A percentile compares a stretch with the other conserved stretches of the same genome.
These are phyloP conservation scores for Micromussa lordhowensis DNA, from an alignment of 92 coral and sea anemone genomes.

Conservation along the genomic window DNA sequence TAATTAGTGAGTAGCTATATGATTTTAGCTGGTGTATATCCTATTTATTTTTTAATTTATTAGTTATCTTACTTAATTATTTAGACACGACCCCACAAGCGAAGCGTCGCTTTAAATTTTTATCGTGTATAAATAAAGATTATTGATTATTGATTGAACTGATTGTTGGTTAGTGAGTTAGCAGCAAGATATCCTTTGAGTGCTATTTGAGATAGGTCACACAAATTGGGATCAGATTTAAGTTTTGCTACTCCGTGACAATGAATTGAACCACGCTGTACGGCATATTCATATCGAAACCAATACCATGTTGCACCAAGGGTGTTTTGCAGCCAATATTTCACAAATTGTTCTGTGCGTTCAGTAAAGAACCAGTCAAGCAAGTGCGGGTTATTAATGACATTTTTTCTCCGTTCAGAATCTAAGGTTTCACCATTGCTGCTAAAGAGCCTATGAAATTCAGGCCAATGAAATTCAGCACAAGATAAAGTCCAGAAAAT, in stretches of 20 bases:
- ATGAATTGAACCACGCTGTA: slow-evolving; percentile 65
- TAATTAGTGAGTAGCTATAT: too few relatives aligned
- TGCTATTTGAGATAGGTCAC: slow-evolving; percentile 57
- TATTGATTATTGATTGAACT: too few relatives aligned
- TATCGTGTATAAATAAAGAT: too few relatives aligned
- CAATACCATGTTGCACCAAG: slow-evolving; percentile 61
- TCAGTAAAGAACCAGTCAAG: slow-evolving; percentile 65
- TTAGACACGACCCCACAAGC: too few relatives aligned
- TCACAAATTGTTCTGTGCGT: slow-evolving; percentile 59
- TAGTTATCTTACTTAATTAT: too few relatives aligned
- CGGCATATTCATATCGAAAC: slow-evolving; percentile 66
- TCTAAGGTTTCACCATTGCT: slow-evolving; percentile 21
- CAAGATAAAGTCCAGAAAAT: too few relatives aligned
- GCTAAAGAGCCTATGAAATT: slow-evolving; percentile 23
- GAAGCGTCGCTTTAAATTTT: too few relatives aligned
- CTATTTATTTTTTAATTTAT: too few relatives aligned
- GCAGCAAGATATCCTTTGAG: slow-evolving; percentile 44
- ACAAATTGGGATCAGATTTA: slow-evolving; percentile 50
- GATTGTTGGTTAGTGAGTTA: slow-evolving; percentile 12
- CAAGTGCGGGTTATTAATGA: slow-evolving; percentile 47
- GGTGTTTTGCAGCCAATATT: slow-evolving; percentile 40
- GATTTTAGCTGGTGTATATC: too few relatives aligned
- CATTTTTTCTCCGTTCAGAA: slow-evolving; percentile 25
- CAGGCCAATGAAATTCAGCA: too few relatives aligned
- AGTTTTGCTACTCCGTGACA: slow-evolving; percentile 74